Conservation (phyloP, 2,888 invertebrate species). For the Hydroisotoma schaefferi region DNA sequence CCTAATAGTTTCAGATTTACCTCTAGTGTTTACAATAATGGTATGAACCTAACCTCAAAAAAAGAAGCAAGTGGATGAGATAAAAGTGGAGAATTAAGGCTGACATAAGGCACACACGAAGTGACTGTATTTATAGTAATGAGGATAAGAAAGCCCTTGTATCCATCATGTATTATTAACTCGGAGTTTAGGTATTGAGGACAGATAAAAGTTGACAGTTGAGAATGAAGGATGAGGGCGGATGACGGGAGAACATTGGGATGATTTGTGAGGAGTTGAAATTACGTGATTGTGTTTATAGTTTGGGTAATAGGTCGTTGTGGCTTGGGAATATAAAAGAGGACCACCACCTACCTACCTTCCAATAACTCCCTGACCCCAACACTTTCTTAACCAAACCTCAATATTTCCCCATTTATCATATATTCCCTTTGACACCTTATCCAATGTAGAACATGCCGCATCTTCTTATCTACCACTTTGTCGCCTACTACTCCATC, state of each 20-base stretch:
- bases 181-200: too few species aligned
- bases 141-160: too few species aligned
- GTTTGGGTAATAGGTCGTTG: conserved; percentile 38
- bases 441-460: conserved; percentile 16
- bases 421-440: conserved; percentile 45
- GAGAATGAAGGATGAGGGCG: conserved; percentile 47
- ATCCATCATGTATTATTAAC: too few species aligned
- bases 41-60: too few species aligned
- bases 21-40: too few species aligned
- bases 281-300: conserved; percentile 44
- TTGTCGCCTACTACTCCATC: too few species aligned
- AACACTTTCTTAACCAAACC: conserved; percentile 32
- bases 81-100: too few species aligned
- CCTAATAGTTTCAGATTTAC: too few species aligned
- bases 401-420: conserved; percentile 42
- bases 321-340: conserved; percentile 36
- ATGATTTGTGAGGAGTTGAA: conserved; percentile 50
- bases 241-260: conserved; percentile 40
- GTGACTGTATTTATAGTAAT: too few species aligned
- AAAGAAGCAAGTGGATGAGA: too few species aligned
- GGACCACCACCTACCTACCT: conserved; percentile 37
- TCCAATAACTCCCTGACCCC: conserved; percentile 38
- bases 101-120: too few species aligned
- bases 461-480: not conserved
- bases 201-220: conserved; percentile 40